phyloP scores from a whole-genome alignment of 2,888 invertebrate species.

The Tholera decimalis region DNA sequence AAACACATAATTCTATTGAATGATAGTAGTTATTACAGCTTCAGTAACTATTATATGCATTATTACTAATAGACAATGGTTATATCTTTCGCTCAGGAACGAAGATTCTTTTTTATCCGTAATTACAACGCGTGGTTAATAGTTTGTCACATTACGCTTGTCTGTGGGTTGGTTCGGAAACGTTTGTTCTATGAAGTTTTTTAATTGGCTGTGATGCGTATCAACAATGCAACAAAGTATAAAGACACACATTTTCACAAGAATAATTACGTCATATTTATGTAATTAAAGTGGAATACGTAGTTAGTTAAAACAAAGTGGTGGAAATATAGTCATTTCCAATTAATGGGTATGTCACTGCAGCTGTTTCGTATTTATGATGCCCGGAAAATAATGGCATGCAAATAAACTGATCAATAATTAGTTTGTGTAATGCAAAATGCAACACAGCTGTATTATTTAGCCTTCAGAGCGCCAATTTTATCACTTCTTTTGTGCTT shows the following conservation, averaged over 20 bases:
- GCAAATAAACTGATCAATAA: constrained; percentile 14
- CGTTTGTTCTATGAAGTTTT: background rate
- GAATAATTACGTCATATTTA: constrained; percentile 19
- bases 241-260: constrained; percentile 5
- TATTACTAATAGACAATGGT: too few relatives aligned
- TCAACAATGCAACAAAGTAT: constrained; percentile 19
- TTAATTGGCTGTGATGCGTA: background rate
- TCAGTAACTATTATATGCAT: too few relatives aligned
- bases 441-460: background rate
- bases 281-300: constrained; percentile 9
- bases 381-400: constrained; percentile 8
- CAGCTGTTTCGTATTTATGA: constrained; percentile 20
- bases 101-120: too few relatives aligned
- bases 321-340: constrained; percentile 13
- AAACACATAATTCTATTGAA: too few relatives aligned
- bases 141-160: background rate
- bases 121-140: too few relatives aligned
- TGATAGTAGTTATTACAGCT: too few relatives aligned
- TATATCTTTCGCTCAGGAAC: too few relatives aligned
- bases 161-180: background rate
- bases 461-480: constrained; percentile 11
- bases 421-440: constrained; percentile 6
- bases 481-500: background rate
- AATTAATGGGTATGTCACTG: constrained; percentile 5
- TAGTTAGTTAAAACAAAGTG: constrained; percentile 27